A percentile compares a stretch with the other conserved stretches of the same genome.
Conservation (phyloP, 2,888 invertebrate species). For the Scelioninae gen. 1 region DNA sequence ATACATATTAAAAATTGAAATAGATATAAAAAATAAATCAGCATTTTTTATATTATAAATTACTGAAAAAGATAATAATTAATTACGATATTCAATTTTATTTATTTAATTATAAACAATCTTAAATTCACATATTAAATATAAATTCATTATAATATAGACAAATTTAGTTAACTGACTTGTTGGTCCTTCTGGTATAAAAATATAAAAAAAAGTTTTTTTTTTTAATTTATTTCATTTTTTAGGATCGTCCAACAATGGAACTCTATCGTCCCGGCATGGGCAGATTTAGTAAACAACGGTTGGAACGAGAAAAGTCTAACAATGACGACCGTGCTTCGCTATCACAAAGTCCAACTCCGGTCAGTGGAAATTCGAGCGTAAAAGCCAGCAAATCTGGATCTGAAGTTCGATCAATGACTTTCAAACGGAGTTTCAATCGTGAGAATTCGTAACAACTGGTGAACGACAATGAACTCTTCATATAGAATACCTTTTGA, state of each 20-base stretch:
- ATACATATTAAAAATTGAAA: too few relatives aligned
- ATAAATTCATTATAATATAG: too few relatives aligned
- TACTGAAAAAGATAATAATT: too few relatives aligned
- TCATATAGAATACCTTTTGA: conserved; percentile 4
- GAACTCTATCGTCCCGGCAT: conserved; percentile 96
- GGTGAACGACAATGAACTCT: neutral
- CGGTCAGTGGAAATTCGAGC: conserved; percentile 71
- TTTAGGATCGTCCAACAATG: conserved; percentile 93
- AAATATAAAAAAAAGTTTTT: neutral
- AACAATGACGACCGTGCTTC: conserved; percentile 81
- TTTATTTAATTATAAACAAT: too few relatives aligned
- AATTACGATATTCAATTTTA: too few relatives aligned
- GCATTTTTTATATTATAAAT: too few relatives aligned
- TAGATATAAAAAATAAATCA: too few relatives aligned
- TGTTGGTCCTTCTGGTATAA: neutral
- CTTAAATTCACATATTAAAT: too few relatives aligned
- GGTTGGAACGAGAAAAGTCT: conserved; percentile 83
- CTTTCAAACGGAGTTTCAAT: conserved; percentile 82
- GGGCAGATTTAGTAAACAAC: conserved; percentile 91
- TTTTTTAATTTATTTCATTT: conserved; percentile 42
- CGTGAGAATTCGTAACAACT: conserved; percentile 78
- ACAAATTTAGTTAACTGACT: neutral
- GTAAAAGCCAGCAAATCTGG: conserved; percentile 76
- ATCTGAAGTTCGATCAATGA: conserved; percentile 82
- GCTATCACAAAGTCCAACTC: conserved; percentile 82